Evolutionary conservation across 1,140 invertebrate genomes (phyloP).

Genomic region (Protaetia brevitarsis): DNA sequence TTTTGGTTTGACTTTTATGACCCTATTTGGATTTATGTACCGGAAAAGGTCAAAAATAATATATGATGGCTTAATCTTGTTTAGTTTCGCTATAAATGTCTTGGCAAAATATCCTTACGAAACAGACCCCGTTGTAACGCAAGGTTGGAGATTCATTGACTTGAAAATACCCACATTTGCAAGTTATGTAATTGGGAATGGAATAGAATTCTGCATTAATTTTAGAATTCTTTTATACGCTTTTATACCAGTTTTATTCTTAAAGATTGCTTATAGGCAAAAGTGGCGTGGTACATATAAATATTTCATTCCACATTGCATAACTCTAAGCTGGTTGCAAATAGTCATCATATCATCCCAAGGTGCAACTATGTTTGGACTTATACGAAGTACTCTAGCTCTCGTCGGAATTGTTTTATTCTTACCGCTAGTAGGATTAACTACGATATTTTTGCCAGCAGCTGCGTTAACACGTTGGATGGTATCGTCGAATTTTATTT

Average conservation of each 20-base stretch:
- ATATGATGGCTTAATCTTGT: constrained; percentile 67
- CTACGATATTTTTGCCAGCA: constrained; percentile 68
- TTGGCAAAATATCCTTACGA: constrained; percentile 82
- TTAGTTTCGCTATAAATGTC: constrained; percentile 77
- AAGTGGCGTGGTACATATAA: constrained; percentile 76
- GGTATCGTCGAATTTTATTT: constrained; percentile 60
- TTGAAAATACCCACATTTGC: constrained; percentile 76
- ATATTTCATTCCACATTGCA: constrained; percentile 77
- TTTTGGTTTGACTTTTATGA: constrained; percentile 68
- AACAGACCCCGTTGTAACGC: constrained; percentile 73
- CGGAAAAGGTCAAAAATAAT: constrained; percentile 51
- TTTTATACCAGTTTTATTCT: constrained; percentile 69
- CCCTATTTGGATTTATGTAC: constrained; percentile 68
- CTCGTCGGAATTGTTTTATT: constrained; percentile 74
- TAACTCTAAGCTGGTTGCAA: constrained; percentile 83
- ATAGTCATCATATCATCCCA: constrained; percentile 76
- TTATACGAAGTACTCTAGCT: constrained; percentile 71
- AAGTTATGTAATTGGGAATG: constrained; percentile 74
- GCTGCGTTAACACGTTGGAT: constrained; percentile 69
- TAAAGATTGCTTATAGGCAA: constrained; percentile 67
- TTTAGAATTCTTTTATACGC: constrained; percentile 72
- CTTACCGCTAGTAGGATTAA: constrained; percentile 71
- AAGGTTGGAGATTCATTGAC: constrained; percentile 75
- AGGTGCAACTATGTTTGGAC: constrained; percentile 74
- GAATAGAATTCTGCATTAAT: constrained; percentile 81